These are phyloP conservation scores for Lithophane socia DNA, from an alignment of 2,888 invertebrate species.

Conservation along the genomic window DNA sequence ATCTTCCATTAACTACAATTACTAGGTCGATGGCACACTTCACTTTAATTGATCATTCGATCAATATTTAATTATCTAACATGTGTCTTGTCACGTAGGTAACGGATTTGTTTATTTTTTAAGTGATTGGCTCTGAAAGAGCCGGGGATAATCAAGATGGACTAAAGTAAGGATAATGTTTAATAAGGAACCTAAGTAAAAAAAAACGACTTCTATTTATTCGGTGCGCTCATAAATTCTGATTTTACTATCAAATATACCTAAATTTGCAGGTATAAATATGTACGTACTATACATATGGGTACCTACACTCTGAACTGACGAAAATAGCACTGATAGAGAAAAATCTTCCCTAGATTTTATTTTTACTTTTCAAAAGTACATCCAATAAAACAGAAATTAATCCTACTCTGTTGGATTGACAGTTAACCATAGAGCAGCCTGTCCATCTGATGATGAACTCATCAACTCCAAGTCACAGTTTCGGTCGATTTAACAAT, in stretches of 20 bases:
- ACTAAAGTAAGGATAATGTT: neutral
- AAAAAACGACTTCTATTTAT: neutral
- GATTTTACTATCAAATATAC: neutral
- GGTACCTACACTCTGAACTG: too few species aligned
- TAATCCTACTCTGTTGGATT: neutral
- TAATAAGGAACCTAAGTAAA: neutral
- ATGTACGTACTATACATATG: too few species aligned
- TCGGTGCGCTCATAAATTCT: neutral
- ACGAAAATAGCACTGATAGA: neutral
- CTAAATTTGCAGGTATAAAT: too few species aligned
- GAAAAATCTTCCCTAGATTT: neutral
- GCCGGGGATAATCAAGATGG: neutral
- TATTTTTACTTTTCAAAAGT: neutral
- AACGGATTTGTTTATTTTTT: constrained; percentile 5
- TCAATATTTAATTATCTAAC: constrained; percentile 40
- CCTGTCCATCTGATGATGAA: constrained; percentile 23
- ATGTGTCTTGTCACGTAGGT: constrained; percentile 53
- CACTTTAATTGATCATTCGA: constrained; percentile 38
- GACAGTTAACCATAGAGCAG: neutral
- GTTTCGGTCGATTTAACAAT: constrained; percentile 47
- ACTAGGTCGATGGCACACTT: constrained; percentile 48
- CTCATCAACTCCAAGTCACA: constrained; percentile 30
- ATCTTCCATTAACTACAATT: constrained; percentile 1
- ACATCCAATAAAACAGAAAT: neutral
- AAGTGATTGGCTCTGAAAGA: constrained; percentile 5